These are phyloP conservation scores for Ormyrus thymus DNA, from an alignment of 2,888 invertebrate species.

Conservation along the genomic window DNA sequence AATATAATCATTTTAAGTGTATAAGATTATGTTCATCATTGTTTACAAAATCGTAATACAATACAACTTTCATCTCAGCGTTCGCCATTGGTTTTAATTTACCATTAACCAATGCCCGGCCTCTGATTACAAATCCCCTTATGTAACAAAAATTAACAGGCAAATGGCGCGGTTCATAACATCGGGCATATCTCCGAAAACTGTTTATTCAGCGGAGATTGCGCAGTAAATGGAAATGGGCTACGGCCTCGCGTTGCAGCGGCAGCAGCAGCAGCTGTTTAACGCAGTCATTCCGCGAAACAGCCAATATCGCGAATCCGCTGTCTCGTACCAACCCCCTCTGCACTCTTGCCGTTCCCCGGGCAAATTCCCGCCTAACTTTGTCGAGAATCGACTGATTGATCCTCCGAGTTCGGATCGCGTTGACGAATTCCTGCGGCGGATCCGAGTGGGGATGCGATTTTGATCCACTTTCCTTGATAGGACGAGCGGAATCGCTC, in stretches of 20 bases:
- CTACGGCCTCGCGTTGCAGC: neutral
- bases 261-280: neutral
- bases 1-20: too few species aligned
- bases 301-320: constrained; percentile 44
- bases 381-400: neutral
- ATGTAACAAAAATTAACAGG: neutral
- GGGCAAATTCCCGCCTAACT: constrained; percentile 7
- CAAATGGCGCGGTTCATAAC: neutral
- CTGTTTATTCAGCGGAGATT: constrained; percentile 26
- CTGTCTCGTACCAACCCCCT: neutral
- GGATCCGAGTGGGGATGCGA: neutral
- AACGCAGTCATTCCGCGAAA: constrained; percentile 23
- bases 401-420: neutral
- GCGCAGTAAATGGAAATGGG: constrained; percentile 1
- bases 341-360: neutral
- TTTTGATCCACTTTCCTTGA: neutral
- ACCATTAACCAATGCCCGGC: neutral
- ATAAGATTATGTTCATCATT: neutral
- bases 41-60: neutral
- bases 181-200: neutral
- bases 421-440: neutral
- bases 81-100: neutral
- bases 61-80: neutral
- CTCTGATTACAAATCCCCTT: neutral
- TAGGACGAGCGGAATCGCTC: too few species aligned